Percentiles rank a stretch among this genome's conserved stretches.
These are phyloP conservation scores for Psephotus haematonotus DNA, from an alignment of 2,113 vertebrate genomes.

Conservation along the genomic window DNA sequence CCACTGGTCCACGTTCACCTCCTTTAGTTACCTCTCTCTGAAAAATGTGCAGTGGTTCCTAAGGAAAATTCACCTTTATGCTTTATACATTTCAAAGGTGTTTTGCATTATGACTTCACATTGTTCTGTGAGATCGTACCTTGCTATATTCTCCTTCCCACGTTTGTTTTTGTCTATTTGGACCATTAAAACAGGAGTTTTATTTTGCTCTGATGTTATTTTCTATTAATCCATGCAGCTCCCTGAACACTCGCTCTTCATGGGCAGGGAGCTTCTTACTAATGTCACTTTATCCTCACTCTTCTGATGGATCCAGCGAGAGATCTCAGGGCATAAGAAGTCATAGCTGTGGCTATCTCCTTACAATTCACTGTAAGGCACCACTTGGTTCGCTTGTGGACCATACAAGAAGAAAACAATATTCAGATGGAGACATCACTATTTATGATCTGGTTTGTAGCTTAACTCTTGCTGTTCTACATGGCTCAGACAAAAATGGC, in stretches of 20 bases:
- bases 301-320: background rate
- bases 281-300: background rate
- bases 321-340: background rate
- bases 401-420: background rate
- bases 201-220: background rate
- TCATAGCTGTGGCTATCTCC: background rate
- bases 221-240: background rate
- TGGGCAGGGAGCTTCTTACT: background rate
- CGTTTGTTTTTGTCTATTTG: background rate
- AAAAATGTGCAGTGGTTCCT: background rate
- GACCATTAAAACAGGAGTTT: background rate
- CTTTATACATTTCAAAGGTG: background rate
- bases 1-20: background rate
- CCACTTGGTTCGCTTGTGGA: background rate
- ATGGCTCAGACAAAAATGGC: background rate
- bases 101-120: background rate
- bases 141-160: background rate
- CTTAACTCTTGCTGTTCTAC: background rate
- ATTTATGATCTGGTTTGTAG: background rate
- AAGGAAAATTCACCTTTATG: background rate
- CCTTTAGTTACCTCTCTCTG: background rate
- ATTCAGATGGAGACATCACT: background rate
- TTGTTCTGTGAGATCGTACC: background rate
- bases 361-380: background rate
- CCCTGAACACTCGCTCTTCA: background rate